Evolutionary conservation across 2,888 invertebrate species (phyloP).

Genomic region (Agrochola macilenta): DNA sequence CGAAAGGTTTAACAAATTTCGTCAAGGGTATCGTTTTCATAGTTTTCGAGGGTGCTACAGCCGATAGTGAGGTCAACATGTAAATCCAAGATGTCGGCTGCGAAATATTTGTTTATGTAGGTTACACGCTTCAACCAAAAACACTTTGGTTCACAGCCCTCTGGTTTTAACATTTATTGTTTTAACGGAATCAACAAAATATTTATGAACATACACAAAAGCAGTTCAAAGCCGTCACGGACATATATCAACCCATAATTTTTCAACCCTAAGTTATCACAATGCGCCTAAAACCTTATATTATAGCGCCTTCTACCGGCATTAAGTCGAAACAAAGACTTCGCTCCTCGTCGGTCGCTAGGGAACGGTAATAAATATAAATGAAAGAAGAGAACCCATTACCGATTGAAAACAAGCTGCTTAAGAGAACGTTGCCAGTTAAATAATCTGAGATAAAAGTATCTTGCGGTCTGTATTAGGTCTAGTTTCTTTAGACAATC

Average conservation of each 20-base stretch:
- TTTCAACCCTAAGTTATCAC: background rate
- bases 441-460: conserved; percentile 17
- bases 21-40: no score
- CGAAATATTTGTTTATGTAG: background rate
- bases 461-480: background rate
- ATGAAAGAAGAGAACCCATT: conserved; percentile 26
- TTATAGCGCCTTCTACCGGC: background rate
- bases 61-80: no score
- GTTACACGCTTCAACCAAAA: background rate
- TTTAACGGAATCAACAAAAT: background rate
- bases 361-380: conserved; percentile 41
- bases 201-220: background rate
- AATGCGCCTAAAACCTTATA: background rate
- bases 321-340: conserved; percentile 13
- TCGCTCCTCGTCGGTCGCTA: background rate
- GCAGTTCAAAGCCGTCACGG: background rate
- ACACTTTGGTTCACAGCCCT: no score
- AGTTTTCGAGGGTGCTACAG: no score
- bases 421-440: conserved; percentile 2
- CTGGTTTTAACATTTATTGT: background rate
- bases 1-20: no score
- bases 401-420: conserved; percentile 14
- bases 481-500: background rate
- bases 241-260: background rate
- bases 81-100: no score